Evolutionary conservation across 2,888 invertebrate species (phyloP), one percentile per base, ranked within the genome.

Genomic region (Drosophila anceps): DNA sequence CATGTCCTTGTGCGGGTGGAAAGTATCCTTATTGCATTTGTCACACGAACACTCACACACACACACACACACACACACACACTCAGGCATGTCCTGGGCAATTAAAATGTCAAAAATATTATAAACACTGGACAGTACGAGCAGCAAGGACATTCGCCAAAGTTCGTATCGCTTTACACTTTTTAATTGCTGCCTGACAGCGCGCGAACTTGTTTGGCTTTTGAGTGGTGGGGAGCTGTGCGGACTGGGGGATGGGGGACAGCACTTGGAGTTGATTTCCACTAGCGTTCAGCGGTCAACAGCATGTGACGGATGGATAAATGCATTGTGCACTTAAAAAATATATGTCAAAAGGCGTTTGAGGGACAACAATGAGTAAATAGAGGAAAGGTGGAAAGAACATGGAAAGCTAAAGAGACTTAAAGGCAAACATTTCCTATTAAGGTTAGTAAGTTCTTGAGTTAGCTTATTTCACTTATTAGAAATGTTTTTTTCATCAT

Each of bases 91-190:
- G 65, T 44, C 43, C 53, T n/a, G 69, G 69, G 79, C 88, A 86
- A 86, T 86, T 90, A 86, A 82, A 82, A 69, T 79, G 86, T 82
- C 86, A 77, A 82, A 80, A 88, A 74, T 77, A 69, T 71, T 66
- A 79, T 79, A 70, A 77, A 46, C 80, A 79, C 67, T 31, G 61
- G 58, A 72, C 61, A 58, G n/a, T 44, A 54, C 55, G 65, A 41
- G 33, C n/a, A 37, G 59, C 62, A 59, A 64, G 53, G 70, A 67
- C 73, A 57, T 57, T 33, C 41, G 48, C 48, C 39, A 53, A 29
- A 43, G 27, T 58, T 65, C 75, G 75, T 76, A 90, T 86, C 74
- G 61, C 67, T 76, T 85, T 86, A 85, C 86, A 70, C 39, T 70
- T 85, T 82, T 84, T 85, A 90, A 90, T 90, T 90, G 90, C 72